Percentiles rank a stretch among this genome's conserved stretches.
Evolutionary conservation across 1,140 invertebrate species (phyloP).

Genomic region (Panagrolaimus sp.): DNA sequence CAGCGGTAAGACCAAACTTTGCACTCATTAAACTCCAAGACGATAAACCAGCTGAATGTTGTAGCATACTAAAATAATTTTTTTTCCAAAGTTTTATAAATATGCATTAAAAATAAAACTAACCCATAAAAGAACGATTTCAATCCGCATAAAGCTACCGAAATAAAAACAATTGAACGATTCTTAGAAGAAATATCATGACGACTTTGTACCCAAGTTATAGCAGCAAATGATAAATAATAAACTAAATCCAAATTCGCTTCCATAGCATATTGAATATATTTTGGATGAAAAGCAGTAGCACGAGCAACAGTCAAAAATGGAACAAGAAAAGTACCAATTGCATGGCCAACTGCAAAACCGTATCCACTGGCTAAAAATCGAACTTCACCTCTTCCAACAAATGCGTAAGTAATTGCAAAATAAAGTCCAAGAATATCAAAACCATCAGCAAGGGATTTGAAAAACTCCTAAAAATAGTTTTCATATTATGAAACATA

Average conservation of each 20-base stretch:
- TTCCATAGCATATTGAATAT: slow-evolving; percentile 88
- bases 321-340: slow-evolving; percentile 76
- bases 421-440: slow-evolving; percentile 86
- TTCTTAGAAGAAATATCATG: neutral
- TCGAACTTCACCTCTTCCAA: slow-evolving; percentile 68
- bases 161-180: slow-evolving; percentile 16
- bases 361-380: slow-evolving; percentile 86
- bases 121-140: slow-evolving; percentile 31
- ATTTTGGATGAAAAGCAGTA: slow-evolving; percentile 90
- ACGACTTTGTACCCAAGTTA: slow-evolving; percentile 37
- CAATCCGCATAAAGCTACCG: slow-evolving; percentile 23
- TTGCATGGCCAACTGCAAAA: slow-evolving; percentile 89
- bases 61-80: slow-evolving; percentile 6
- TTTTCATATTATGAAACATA: slow-evolving; percentile 5
- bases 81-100: too few relatives aligned
- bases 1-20: neutral
- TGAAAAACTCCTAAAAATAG: slow-evolving; percentile 75
- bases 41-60: neutral
- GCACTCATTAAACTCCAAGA: neutral
- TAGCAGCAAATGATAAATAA: slow-evolving; percentile 33
- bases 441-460: slow-evolving; percentile 82
- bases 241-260: slow-evolving; percentile 75
- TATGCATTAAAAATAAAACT: neutral
- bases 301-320: slow-evolving; percentile 89
- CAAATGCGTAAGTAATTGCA: slow-evolving; percentile 68